Conservation (phyloP, 2,113 vertebrate species). For the Serinus canaria region DNA sequence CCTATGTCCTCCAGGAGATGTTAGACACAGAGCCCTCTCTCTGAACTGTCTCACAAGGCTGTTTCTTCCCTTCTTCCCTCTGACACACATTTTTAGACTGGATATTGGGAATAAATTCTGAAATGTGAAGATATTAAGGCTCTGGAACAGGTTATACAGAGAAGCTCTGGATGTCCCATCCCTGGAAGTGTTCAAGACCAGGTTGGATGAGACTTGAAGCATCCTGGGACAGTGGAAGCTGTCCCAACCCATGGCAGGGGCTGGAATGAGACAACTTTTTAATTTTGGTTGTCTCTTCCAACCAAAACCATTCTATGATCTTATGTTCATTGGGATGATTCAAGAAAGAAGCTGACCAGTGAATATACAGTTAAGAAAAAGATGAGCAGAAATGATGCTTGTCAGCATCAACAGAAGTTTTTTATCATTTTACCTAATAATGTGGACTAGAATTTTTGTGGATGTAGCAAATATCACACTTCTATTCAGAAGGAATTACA, state of each 20-base stretch:
- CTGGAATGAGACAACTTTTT: neutral
- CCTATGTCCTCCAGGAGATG: rapidly evolving
- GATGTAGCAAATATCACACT: neutral
- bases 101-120: neutral
- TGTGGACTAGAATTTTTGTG: neutral
- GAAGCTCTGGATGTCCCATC: neutral
- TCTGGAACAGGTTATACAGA: neutral
- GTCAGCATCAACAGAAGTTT: rapidly evolving
- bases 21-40: rapidly evolving
- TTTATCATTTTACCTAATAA: neutral
- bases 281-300: neutral
- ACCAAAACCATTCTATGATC: neutral
- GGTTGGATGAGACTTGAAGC: rapidly evolving
- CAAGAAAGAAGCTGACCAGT: neutral
- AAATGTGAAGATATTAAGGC: neutral
- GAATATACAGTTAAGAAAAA: neutral
- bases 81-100: neutral
- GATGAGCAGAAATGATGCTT: neutral
- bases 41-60: neutral
- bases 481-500: neutral
- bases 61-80: neutral
- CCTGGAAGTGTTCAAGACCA: neutral
- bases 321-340: neutral
- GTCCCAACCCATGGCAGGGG: rapidly evolving
- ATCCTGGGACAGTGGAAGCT: neutral